These are phyloP conservation scores for Hyles lineata DNA, from an alignment of 2,888 invertebrate genomes.

Conservation along the genomic window DNA sequence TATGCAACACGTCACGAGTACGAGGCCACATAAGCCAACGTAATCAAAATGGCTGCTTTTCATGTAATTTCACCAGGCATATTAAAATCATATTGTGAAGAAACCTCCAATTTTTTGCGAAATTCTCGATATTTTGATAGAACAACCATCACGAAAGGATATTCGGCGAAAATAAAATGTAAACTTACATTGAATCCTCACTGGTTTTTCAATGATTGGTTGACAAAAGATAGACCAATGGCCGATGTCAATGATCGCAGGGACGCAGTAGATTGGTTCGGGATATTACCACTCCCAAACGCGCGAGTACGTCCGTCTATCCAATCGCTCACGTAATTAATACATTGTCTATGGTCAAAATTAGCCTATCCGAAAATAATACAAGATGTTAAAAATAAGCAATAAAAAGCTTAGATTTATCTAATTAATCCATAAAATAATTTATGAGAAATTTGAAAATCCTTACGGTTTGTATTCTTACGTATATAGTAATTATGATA, in stretches of 20 bases:
- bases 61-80: slow-evolving; percentile 63
- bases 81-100: slow-evolving; percentile 41
- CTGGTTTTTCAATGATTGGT: slow-evolving; percentile 95
- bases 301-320: slow-evolving; percentile 69
- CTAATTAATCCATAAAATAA: no score
- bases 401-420: no score
- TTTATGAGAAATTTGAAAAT: no score
- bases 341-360: slow-evolving; percentile 70
- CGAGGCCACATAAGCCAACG: slow-evolving; percentile 70
- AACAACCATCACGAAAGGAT: slow-evolving; percentile 60
- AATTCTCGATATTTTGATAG: slow-evolving; percentile 48
- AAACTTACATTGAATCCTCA: slow-evolving; percentile 82
- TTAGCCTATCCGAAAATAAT: slow-evolving; percentile 44
- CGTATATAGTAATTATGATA: no score
- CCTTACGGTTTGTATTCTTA: no score
- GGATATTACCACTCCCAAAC: slow-evolving; percentile 87
- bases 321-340: slow-evolving; percentile 81
- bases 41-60: slow-evolving; percentile 82
- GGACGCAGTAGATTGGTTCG: slow-evolving; percentile 89
- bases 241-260: slow-evolving; percentile 90
- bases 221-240: slow-evolving; percentile 94
- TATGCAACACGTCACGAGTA: slow-evolving; percentile 69
- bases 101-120: slow-evolving; percentile 48
- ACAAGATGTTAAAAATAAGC: slow-evolving; percentile 1
- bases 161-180: slow-evolving; percentile 73